Evolutionary conservation across 2,113 vertebrate species (phyloP), one percentile per base, ranked within the genome.

Genomic region (Semicossyphus pulcher): DNA sequence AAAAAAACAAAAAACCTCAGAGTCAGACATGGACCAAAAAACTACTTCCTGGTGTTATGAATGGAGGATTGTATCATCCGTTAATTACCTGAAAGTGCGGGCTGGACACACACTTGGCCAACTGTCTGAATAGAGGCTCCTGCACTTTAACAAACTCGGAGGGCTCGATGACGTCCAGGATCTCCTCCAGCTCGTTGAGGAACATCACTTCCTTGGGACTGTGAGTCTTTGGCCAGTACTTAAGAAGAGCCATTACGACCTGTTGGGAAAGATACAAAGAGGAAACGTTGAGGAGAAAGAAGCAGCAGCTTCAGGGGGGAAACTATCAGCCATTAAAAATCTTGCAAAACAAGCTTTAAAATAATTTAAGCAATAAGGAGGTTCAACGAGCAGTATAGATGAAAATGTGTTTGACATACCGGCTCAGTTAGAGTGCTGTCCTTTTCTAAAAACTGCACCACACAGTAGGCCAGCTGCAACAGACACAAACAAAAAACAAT

Each of bases 191-290:
- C 75, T 99, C 97, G 25, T 99, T 99, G 76, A 99, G 92, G 92
- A 99, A 99, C 97, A 99, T 98, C 74, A 99, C 97, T 87, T 99
- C 97, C 92, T 99, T 99, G 74, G 97, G 97, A 91, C 97, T 98
- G 92, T 99, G 97, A 68, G 97, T 99, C 94, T 99, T 99, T 91
- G 97, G 97, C 97, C 97, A 99, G 91, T 98, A 99, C 88, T 99
- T 99, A 48, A 99, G 94, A 45, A 99, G 94, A 52, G 97, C 97
- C 97, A 99, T 98, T 52, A 99, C 97, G 87, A 99, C 97, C 97
- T 99, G 61, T 0, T 14, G 47, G 61, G 23, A 23, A 25, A 2
- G 25, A 23, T n/a, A 34, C 53, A 36, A 21, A 44, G 39, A 34
- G 18, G 18, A 8, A 10, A 70, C 6, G 14, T 18, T 26, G 4